Evolutionary conservation across 1,140 invertebrate species (phyloP).

Genomic region (Camponotus vicinus): DNA sequence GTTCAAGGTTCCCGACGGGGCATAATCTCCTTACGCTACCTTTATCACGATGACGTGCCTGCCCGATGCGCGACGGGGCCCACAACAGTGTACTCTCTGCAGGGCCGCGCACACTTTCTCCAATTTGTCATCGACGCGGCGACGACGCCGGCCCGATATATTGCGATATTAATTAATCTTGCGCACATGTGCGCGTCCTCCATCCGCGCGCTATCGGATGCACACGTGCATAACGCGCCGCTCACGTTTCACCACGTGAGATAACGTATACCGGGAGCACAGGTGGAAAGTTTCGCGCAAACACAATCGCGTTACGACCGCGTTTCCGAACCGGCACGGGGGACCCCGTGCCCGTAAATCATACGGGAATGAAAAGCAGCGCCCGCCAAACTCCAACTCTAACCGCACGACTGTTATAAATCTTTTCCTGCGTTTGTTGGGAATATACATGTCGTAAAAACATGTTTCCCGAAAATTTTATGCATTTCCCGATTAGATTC

Average conservation of each 20-base stretch:
- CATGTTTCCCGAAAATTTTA: background rate
- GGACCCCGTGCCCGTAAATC: conserved; percentile 39
- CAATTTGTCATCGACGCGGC: conserved; percentile 79
- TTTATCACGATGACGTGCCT: conserved; percentile 75
- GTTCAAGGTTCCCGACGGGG: conserved; percentile 54
- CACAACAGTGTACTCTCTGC: conserved; percentile 66
- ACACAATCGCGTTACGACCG: conserved; percentile 56
- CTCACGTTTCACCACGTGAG: conserved; percentile 69
- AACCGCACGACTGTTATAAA: conserved; percentile 9
- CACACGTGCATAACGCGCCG: conserved; percentile 42
- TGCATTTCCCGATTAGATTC: background rate
- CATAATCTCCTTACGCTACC: conserved; percentile 68
- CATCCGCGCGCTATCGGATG: conserved; percentile 65
- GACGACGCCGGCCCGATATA: conserved; percentile 62
- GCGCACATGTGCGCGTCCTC: conserved; percentile 21
- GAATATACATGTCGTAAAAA: background rate
- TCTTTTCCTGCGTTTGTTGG: background rate
- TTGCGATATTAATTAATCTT: conserved; percentile 82
- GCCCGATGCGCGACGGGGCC: conserved; percentile 38
- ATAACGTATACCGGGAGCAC: conserved; percentile 62
- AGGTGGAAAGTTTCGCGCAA: conserved; percentile 63
- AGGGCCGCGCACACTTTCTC: conserved; percentile 77
- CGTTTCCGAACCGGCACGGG: conserved; percentile 1
- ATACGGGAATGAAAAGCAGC: conserved; percentile 42
- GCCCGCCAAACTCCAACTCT: conserved; percentile 12